Evolutionary conservation across 2,888 invertebrate species (phyloP).

Genomic region (Drosophila multiciliata): DNA sequence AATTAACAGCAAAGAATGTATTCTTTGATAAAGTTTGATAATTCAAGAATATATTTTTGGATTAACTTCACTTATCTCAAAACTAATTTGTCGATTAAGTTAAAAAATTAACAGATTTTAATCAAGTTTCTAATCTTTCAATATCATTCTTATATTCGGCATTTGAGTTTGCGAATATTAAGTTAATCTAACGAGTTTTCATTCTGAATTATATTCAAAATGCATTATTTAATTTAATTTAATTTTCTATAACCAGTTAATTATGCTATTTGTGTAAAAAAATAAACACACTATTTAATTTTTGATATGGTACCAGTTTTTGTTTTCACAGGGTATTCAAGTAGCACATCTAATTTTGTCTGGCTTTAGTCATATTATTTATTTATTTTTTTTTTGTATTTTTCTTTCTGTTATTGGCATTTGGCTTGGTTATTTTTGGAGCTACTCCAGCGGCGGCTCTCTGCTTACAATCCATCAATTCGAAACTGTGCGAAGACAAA

Average conservation of each 20-base stretch:
- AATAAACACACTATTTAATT: neutral
- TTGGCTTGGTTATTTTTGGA: neutral
- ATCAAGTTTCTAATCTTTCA: neutral
- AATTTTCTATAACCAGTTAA: neutral
- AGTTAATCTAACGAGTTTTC: neutral
- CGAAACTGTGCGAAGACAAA: conserved; percentile 30
- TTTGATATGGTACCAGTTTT: neutral
- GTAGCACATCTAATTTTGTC: neutral
- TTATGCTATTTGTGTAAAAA: neutral
- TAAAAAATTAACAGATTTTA: neutral
- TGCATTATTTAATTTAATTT: neutral
- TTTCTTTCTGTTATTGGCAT: neutral
- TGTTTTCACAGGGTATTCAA: neutral
- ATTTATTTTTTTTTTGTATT: neutral
- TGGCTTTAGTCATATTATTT: neutral
- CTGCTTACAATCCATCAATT: conserved; percentile 24
- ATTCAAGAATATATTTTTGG: neutral
- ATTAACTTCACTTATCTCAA: too few species aligned
- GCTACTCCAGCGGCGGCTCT: neutral
- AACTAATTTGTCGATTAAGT: too few species aligned
- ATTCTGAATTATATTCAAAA: neutral
- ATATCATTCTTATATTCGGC: neutral
- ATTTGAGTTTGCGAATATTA: neutral
- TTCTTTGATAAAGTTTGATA: neutral
- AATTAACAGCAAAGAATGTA: neutral